Evolutionary conservation across 2,888 invertebrate species (phyloP), one percentile per base, ranked within the genome.

Genomic region (Scelioninae gen. 1): DNA sequence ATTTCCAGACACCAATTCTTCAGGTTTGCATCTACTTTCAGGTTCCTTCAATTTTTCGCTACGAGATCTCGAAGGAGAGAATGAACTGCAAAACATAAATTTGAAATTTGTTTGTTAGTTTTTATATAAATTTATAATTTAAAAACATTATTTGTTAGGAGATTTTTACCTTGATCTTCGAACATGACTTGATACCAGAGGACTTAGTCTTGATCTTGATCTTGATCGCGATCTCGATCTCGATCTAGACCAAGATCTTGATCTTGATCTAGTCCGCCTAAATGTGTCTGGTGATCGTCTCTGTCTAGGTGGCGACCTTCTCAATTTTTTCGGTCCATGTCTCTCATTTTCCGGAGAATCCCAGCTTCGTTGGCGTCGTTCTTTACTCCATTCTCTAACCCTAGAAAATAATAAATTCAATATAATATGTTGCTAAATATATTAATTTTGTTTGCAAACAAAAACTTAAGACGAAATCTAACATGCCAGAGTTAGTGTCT

Each of bases 161-260:
- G 23, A 13, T 55, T 10, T 63, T 13, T 86, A 88, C 81, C 84
- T 84, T 6, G 84, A 84, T 63, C 86, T 82, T 3, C 63, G 49
- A 45, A 2, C 40, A 16, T 53, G 65, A 38, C 80, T 66, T 9
- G 32, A 43, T n/a, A 66, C 15, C 34, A 78, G 62, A 23, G 76
- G 62, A 62, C 47, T 49, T 63, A 80, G 68, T 43, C 82, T 83
- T n/a, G 84, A 81, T 66, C 77, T 82, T 0, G 71, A 72, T 55
- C 82, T 92, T 72, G 94, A 94, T 86, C 91, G 92, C 56, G 94
- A 93, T 29, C 88, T 85, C 0, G 88, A 86, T 71, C 86, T 86
- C 0, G 89, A 88, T 38, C 88, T 81, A 0, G 88, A 86, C 58
- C 88, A 82, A 8, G 87, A 86, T 13, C 85, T 87, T 68, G 90